A percentile compares a stretch with the other conserved stretches of the same genome.
Conservation (phyloP, 2,797 vertebrate species). For the Sphenopsis melanotis region DNA sequence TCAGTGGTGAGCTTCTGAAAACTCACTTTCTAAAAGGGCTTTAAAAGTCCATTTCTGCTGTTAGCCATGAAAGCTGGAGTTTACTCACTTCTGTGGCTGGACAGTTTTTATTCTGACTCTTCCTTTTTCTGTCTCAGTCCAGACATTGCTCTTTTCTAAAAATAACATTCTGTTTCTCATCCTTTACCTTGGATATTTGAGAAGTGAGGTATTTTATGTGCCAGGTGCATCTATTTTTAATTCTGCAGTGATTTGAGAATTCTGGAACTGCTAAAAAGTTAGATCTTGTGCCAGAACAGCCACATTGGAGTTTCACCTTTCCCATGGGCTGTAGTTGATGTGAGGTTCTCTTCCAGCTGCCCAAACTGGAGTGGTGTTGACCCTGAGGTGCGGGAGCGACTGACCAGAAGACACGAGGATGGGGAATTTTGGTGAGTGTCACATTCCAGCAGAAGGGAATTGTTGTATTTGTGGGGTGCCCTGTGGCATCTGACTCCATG, state of each 20-base stretch:
- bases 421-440: conserved; percentile 86
- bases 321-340: background rate
- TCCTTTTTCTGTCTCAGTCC: background rate
- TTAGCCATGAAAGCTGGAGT: background rate
- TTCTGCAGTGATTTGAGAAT: background rate
- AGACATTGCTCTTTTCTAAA: background rate
- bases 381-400: conserved; percentile 75
- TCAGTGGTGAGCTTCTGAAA: background rate
- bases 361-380: conserved; percentile 77
- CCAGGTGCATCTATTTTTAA: background rate
- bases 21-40: background rate
- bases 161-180: background rate
- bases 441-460: background rate
- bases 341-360: conserved; percentile 70
- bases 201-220: background rate
- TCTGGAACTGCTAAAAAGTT: background rate
- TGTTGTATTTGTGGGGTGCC: background rate
- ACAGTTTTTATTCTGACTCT: background rate
- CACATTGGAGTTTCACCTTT: background rate
- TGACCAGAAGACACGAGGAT: conserved; percentile 79
- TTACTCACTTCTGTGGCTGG: background rate
- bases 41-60: background rate
- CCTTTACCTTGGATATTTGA: background rate
- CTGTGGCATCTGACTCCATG: background rate
- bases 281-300: background rate